These are phyloP conservation scores for Potamarius usumacintae DNA, from an alignment of 2,113 vertebrate genomes.

Conservation along the genomic window DNA sequence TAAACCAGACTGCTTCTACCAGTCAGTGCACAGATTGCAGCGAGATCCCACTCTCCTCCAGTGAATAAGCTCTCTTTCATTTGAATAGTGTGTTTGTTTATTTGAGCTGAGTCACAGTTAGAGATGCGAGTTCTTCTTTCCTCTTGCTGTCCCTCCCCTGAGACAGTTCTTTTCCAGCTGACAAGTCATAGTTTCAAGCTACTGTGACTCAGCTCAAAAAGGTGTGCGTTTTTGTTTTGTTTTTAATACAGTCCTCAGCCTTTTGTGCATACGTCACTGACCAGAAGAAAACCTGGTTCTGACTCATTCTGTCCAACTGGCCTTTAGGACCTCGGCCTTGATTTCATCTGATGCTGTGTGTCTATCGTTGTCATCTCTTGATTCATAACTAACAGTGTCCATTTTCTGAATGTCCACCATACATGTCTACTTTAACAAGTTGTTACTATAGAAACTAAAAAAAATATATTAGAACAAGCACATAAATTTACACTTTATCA, in stretches of 20 bases:
- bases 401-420: not conserved
- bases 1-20: not conserved
- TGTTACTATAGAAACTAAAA: not conserved
- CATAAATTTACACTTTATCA: not conserved
- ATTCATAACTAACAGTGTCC: not conserved
- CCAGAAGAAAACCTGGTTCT: not conserved
- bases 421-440: not conserved
- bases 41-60: not conserved
- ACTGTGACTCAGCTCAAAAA: conserved; percentile 9
- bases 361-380: not conserved
- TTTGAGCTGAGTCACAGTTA: not conserved
- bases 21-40: not conserved
- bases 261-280: not conserved
- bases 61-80: not conserved
- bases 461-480: not conserved
- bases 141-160: not conserved
- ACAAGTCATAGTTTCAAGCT: not conserved
- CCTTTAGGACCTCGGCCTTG: not conserved
- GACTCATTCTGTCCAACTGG: not conserved
- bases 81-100: conserved; percentile 11
- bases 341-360: not conserved
- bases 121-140: not conserved
- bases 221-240: not conserved
- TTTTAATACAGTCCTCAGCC: not conserved
- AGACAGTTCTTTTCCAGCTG: not conserved